These are phyloP conservation scores for Ophiothrix spiculata DNA, from an alignment of 35 echinoderm and acorn worm genomes.

Conservation along the genomic window DNA sequence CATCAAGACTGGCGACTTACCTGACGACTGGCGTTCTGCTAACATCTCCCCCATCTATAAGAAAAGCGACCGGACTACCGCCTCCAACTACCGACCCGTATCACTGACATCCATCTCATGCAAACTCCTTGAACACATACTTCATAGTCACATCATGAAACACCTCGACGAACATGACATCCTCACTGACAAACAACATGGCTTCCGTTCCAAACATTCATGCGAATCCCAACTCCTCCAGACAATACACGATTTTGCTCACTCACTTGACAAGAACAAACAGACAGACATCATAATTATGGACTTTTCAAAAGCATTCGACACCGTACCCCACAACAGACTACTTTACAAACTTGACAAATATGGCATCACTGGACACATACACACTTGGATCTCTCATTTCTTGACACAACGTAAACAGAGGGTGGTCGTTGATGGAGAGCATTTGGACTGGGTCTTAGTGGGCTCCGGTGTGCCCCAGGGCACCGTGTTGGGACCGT, in stretches of 20 bases:
- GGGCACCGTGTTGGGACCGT: conserved; percentile 54
- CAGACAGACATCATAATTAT: conserved; percentile 38
- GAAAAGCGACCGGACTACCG: not conserved
- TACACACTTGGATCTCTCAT: conserved; percentile 1
- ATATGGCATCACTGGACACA: conserved; percentile 26
- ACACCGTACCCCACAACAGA: conserved; percentile 33
- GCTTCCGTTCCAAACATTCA: conserved; percentile 33
- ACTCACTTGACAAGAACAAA: conserved; percentile 4
- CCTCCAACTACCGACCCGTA: conserved; percentile 43
- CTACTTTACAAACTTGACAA: conserved; percentile 4
- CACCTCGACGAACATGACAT: conserved; percentile 51
- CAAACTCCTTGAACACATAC: conserved; percentile 62
- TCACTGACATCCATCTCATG: conserved; percentile 51
- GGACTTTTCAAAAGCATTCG: conserved; percentile 49
- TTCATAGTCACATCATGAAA: conserved; percentile 32
- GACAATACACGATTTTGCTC: conserved; percentile 26
- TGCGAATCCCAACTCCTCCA: conserved; percentile 50
- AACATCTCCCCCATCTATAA: not conserved
- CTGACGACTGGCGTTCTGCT: not conserved
- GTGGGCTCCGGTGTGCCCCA: conserved; percentile 59
- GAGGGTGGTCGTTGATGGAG: conserved; percentile 56
- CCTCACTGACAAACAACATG: conserved; percentile 48
- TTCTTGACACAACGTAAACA: conserved; percentile 38
- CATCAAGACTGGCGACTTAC: not conserved
- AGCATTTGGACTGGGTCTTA: not conserved